These are phyloP conservation scores for Ormyrus rosae DNA, from an alignment of 2,888 invertebrate genomes.

Conservation along the genomic window DNA sequence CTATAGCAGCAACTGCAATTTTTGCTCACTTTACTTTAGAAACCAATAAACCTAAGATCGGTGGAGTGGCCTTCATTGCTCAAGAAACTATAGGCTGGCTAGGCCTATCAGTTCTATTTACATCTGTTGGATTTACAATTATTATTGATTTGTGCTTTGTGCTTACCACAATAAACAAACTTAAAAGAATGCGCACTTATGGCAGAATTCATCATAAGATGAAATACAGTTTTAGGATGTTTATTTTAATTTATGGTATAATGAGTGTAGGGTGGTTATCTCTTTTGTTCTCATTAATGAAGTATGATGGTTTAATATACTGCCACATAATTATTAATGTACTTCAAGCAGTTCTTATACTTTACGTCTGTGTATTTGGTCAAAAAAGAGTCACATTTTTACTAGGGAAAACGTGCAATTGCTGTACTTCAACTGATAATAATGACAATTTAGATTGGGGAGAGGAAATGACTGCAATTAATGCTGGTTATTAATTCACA, in stretches of 20 bases:
- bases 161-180: slow-evolving; percentile 86
- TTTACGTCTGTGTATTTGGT: slow-evolving; percentile 87
- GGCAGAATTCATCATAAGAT: slow-evolving; percentile 92
- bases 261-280: slow-evolving; percentile 89
- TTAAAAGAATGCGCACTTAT: slow-evolving; percentile 88
- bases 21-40: slow-evolving; percentile 90
- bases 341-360: slow-evolving; percentile 84
- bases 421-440: slow-evolving; percentile 79
- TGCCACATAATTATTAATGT: slow-evolving; percentile 86
- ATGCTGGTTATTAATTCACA: slow-evolving; percentile 78
- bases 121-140: slow-evolving; percentile 88
- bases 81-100: slow-evolving; percentile 89
- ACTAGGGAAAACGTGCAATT: slow-evolving; percentile 85
- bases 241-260: slow-evolving; percentile 84
- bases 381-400: slow-evolving; percentile 89
- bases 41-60: slow-evolving; percentile 78
- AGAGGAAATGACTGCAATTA: slow-evolving; percentile 92
- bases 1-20: slow-evolving; percentile 85
- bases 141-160: slow-evolving; percentile 88
- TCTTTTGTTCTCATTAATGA: slow-evolving; percentile 85
- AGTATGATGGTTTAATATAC: slow-evolving; percentile 84
- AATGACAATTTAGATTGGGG: slow-evolving; percentile 90
- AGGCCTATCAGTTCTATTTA: slow-evolving; percentile 89
- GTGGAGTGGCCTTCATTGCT: slow-evolving; percentile 74
- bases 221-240: slow-evolving; percentile 90